Conservation (phyloP, 1,140 invertebrate species). For the Eurosta solidaginis region DNA sequence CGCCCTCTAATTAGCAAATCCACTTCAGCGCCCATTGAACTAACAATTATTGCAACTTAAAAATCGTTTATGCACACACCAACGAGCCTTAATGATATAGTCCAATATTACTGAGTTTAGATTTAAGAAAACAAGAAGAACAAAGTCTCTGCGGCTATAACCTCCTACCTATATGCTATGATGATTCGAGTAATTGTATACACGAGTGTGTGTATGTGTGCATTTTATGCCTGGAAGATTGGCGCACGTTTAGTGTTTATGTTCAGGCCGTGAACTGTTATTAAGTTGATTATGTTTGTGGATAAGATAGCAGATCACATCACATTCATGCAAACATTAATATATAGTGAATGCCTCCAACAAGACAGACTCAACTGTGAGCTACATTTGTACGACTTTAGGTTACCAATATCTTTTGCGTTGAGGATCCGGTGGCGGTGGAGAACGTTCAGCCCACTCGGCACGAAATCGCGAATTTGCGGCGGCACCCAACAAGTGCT, state of each 20-base stretch:
- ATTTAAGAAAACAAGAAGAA: background rate
- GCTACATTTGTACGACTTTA: background rate
- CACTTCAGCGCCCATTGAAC: constrained; percentile 19
- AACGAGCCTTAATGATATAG: background rate
- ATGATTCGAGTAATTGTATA: no score
- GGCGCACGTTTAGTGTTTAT: constrained; percentile 28
- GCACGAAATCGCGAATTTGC: constrained; percentile 24
- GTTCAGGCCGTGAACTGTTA: constrained; percentile 24
- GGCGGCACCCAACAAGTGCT: constrained; percentile 15
- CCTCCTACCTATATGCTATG: no score
- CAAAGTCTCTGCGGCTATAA: background rate
- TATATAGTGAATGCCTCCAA: constrained; percentile 18
- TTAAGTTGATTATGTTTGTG: constrained; percentile 27
- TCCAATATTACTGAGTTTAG: background rate
- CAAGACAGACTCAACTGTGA: background rate
- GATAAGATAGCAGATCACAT: constrained; percentile 23
- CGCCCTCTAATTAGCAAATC: constrained; percentile 26
- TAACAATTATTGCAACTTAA: constrained; percentile 29
- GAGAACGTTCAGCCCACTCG: background rate
- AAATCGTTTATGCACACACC: constrained; percentile 26
- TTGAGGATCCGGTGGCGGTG: background rate
- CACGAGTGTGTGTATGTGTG: background rate
- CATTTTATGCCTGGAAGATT: constrained; percentile 11
- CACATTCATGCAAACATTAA: no score
- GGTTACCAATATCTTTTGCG: background rate